phyloP scores from a whole-genome alignment of 1,140 invertebrate species.

The Macrobrachium nipponense region DNA sequence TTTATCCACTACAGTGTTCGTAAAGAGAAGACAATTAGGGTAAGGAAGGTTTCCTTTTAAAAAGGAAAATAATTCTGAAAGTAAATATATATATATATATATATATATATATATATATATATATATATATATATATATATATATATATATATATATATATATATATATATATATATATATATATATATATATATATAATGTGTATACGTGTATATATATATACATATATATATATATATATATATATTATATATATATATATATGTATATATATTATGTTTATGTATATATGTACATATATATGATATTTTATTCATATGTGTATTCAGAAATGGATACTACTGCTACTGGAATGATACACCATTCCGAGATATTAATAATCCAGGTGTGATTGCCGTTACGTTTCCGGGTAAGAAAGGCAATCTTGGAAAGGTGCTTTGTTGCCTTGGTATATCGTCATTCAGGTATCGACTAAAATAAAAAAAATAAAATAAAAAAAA shows the following conservation, averaged over 20 bases:
- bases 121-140: conserved; percentile 8
- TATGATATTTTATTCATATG: neutral
- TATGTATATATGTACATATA: conserved; percentile 22
- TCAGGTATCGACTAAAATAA: no score
- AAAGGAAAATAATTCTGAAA: neutral
- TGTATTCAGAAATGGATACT: neutral
- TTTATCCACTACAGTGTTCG: no score
- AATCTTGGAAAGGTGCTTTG: no score
- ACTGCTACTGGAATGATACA: no score
- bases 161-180: neutral
- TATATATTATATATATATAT: conserved; percentile 4
- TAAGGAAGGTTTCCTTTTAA: no score
- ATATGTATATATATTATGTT: conserved; percentile 18
- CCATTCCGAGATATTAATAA: no score
- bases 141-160: conserved; percentile 3
- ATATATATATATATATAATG: conserved; percentile 11
- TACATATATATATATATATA: neutral
- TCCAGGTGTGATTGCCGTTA: no score
- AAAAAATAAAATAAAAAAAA: no score
- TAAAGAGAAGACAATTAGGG: no score
- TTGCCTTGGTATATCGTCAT: no score
- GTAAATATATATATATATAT: no score
- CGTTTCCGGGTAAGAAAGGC: no score
- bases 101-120: conserved; percentile 16
- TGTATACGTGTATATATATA: conserved; percentile 3